These are phyloP conservation scores for Idris sp. DNA, from an alignment of 1,140 invertebrate species.

Conservation along the genomic window DNA sequence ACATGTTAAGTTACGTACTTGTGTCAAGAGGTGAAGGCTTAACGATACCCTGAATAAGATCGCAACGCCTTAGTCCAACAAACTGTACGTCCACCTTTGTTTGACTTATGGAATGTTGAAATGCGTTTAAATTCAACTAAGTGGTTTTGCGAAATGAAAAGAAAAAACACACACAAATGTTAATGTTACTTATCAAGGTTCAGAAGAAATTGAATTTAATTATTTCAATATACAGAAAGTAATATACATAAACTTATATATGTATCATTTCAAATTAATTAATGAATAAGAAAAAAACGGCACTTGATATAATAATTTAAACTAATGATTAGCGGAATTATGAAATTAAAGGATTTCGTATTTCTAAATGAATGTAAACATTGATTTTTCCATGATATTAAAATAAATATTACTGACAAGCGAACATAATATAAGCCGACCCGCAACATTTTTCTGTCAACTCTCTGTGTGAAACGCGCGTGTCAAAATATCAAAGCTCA, in stretches of 20 bases:
- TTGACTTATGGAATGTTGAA: constrained; percentile 55
- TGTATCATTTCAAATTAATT: too few relatives aligned
- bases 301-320: too few relatives aligned
- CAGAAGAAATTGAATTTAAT: too few relatives aligned
- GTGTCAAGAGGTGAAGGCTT: constrained; percentile 74
- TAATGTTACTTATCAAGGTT: constrained; percentile 30
- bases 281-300: too few relatives aligned
- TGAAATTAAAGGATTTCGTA: too few relatives aligned
- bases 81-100: constrained; percentile 38
- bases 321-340: too few relatives aligned
- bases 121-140: constrained; percentile 34
- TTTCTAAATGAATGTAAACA: too few relatives aligned
- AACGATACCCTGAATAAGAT: constrained; percentile 69
- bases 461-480: constrained; percentile 55
- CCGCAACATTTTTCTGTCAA: constrained; percentile 39
- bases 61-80: constrained; percentile 35
- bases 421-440: constrained; percentile 26
- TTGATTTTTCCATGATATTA: too few relatives aligned
- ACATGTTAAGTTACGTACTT: constrained; percentile 62
- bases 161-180: too few relatives aligned
- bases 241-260: too few relatives aligned
- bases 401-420: too few relatives aligned
- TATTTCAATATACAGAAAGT: too few relatives aligned
- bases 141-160: constrained; percentile 22
- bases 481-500: constrained; percentile 71